A percentile compares a stretch with the other conserved stretches of the same genome.
phyloP scores from a whole-genome alignment of 2,797 vertebrate species.

The Lagodon rhomboides region DNA sequence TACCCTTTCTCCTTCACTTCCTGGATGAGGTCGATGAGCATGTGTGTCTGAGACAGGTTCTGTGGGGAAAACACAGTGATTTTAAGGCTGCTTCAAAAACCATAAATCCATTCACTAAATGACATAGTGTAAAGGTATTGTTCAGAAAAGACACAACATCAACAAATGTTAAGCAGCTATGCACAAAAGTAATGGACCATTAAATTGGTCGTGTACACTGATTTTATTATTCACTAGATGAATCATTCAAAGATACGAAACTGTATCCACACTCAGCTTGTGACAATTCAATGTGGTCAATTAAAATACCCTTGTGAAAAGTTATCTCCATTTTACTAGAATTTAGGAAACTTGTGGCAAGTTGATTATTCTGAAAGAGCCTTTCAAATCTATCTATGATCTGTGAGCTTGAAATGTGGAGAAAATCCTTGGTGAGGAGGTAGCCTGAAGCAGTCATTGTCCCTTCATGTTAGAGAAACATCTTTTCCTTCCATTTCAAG shows the following conservation, averaged over 20 bases:
- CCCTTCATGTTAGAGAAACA: slow-evolving; percentile 67
- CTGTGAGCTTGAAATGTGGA: slow-evolving; percentile 55
- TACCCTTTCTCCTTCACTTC: slow-evolving; percentile 95
- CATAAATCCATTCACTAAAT: not conserved
- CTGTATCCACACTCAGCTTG: slow-evolving; percentile 20
- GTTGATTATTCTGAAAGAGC: slow-evolving; percentile 64
- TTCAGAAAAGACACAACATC: not conserved
- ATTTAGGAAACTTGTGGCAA: slow-evolving; percentile 56
- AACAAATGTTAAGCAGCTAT: not conserved
- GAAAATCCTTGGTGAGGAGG: slow-evolving; percentile 65
- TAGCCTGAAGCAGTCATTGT: slow-evolving; percentile 70
- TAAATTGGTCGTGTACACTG: not conserved
- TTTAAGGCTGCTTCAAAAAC: not conserved
- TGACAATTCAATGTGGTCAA: slow-evolving; percentile 42
- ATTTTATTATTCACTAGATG: slow-evolving; percentile 5
- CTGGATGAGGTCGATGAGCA: slow-evolving; percentile 94
- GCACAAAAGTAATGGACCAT: not conserved
- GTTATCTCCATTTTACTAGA: slow-evolving; percentile 45
- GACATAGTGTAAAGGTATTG: not conserved
- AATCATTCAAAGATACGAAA: slow-evolving; percentile 36
- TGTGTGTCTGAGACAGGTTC: slow-evolving; percentile 97
- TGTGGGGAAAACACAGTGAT: slow-evolving; percentile 62
- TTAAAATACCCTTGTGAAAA: slow-evolving; percentile 56
- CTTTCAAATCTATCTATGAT: slow-evolving; percentile 63
- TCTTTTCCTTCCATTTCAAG: slow-evolving; percentile 76